Evolutionary conservation across 2,888 invertebrate genomes (phyloP).

Genomic region (Andricus quercusramuli): DNA sequence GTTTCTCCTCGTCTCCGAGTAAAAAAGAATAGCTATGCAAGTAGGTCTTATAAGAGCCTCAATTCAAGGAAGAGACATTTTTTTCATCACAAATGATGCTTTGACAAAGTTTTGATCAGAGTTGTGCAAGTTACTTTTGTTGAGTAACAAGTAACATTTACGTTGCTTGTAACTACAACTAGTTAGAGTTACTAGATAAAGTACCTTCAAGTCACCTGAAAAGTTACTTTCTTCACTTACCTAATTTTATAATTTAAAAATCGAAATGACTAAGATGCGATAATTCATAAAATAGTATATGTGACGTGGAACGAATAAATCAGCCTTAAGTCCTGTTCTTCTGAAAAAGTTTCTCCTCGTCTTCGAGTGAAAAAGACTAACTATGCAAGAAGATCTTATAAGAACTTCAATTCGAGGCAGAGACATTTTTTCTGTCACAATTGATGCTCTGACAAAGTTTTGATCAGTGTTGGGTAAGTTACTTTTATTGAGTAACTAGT

Average conservation of each 20-base stretch:
- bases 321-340: slow-evolving; percentile 2
- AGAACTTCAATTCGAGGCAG: background rate
- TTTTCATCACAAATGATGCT: background rate
- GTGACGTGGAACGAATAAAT: too few species aligned
- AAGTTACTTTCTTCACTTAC: too few species aligned
- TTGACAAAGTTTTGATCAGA: slow-evolving; percentile 4
- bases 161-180: too few species aligned
- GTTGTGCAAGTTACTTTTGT: too few species aligned
- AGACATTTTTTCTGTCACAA: slow-evolving; percentile 3
- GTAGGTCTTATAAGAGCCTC: slow-evolving; percentile 11
- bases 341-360: slow-evolving; percentile 22
- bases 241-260: too few species aligned
- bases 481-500: too few species aligned
- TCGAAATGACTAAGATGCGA: too few species aligned
- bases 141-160: too few species aligned
- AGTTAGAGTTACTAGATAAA: too few species aligned
- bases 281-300: too few species aligned
- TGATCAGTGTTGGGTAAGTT: background rate
- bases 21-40: slow-evolving; percentile 1
- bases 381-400: slow-evolving; percentile 13
- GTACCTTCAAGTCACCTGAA: too few species aligned
- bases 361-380: background rate
- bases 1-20: slow-evolving; percentile 11
- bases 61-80: slow-evolving; percentile 7
- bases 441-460: slow-evolving; percentile 11